Evolutionary conservation across 2,113 vertebrate genomes (phyloP), one percentile per base, ranked within the genome.

Genomic region (Odocoileus hemionus): DNA sequence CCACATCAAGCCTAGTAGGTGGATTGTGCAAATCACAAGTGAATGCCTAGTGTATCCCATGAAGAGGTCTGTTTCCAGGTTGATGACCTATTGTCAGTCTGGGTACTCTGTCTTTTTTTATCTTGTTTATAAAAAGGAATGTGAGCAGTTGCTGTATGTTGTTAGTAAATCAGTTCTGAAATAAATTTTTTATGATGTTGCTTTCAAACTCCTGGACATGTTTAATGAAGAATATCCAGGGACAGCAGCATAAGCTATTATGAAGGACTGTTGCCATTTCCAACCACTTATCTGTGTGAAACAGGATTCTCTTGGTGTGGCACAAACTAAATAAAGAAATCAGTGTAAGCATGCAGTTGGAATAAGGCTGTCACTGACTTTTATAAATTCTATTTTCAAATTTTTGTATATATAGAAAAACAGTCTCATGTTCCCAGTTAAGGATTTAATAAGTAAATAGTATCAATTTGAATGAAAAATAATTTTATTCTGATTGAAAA

Each of bases 401-500:
- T 64, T 47, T 58, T 36, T 61, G 33, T 47, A 2, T 55, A 17
- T 52, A 14, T 14, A 50, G 67, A 64, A 45, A 21, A 96, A 83
- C 17, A 94, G 43, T 16, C 25, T 89, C 11, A 6, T 88, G 30
- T 94, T 97, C 60, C 89, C 30, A 16, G 25, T 57, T 55, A 91
- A 28, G 28, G n/a, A 86, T 23, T 33, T 50, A 61, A 80, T 67
- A 80, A 55, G 39, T 26, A 86, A 85, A 28, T 39, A 61, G 26
- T 58, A 39, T 23, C 61, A 86, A 91, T 80, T 84, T 52, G 86
- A 94, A 21, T 23, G 88, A 80, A 64, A 45, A 87, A 86, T 83
- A 80, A 57, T 84, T 94, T 88, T 96, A 91, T 78, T 43, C 47
- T 93, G 21, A 55, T 91, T 86, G 85, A 91, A 96, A 86, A 87